Evolutionary conservation across 2,797 vertebrate species (phyloP).

Genomic region (Borostomias antarcticus): DNA sequence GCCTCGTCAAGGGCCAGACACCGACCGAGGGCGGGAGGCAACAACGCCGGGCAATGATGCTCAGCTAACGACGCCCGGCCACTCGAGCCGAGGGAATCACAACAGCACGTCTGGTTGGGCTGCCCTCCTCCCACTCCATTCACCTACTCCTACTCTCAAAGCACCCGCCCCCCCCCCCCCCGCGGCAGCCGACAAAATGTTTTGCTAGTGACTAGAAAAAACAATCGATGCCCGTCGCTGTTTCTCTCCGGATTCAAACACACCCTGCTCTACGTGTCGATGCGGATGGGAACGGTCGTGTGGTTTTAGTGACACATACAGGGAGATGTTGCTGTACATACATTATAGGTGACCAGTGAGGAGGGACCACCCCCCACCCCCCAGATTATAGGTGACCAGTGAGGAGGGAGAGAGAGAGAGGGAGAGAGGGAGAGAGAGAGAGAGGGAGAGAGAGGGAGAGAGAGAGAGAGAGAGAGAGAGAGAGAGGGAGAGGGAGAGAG

Average conservation of each 20-base stretch:
- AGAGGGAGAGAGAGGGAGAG: conserved; percentile 30
- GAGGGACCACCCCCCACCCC: conserved; percentile 59
- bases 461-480: conserved; percentile 14
- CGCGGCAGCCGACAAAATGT: no score
- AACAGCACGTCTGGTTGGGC: conserved; percentile 50
- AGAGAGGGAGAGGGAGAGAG: conserved; percentile 9
- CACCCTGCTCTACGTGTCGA: conserved; percentile 29
- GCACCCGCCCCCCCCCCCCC: no score
- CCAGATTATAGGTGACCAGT: conserved; percentile 50
- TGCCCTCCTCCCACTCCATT: conserved; percentile 13
- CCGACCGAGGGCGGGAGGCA: conserved; percentile 39
- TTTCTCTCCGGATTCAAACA: conserved; percentile 2
- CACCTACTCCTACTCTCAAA: no score
- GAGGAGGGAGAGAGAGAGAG: not conserved
- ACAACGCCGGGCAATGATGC: not conserved
- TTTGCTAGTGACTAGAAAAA: no score
- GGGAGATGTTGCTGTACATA: conserved; percentile 38
- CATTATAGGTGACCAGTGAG: conserved; percentile 52
- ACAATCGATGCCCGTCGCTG: not conserved
- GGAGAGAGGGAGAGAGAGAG: conserved; percentile 7
- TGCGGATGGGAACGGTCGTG: conserved; percentile 49
- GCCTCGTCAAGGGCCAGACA: conserved; percentile 38
- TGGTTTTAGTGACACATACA: conserved; percentile 48
- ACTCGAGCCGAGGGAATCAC: conserved; percentile 42
- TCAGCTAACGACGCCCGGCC: conserved; percentile 51